Conservation (phyloP, 2,888 invertebrate genomes). For the Mythimna vitellina region DNA sequence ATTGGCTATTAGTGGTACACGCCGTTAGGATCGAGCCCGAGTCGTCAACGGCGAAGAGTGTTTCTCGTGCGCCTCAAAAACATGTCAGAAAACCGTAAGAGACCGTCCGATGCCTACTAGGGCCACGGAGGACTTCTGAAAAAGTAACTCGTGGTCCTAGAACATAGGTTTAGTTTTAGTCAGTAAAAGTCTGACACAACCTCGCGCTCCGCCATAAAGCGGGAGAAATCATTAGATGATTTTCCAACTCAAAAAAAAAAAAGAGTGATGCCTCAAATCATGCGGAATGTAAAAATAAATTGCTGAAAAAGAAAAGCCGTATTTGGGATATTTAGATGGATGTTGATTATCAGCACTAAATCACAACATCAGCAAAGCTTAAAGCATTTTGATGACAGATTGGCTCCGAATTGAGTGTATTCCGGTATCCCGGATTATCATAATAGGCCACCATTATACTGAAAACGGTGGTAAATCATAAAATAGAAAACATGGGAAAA, state of each 20-base stretch:
- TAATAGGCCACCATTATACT: constrained; percentile 30
- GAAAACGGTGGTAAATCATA: constrained; percentile 20
- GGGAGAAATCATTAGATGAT: no score
- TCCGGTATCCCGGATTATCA: constrained; percentile 30
- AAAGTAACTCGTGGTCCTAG: no score
- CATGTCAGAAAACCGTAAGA: no score
- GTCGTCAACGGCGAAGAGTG: no score
- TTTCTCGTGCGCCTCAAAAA: no score
- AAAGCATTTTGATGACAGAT: constrained; percentile 39
- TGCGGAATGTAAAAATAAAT: neutral
- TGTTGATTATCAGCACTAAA: constrained; percentile 13
- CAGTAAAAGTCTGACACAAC: no score
- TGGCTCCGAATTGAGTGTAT: constrained; percentile 17
- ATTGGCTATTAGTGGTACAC: neutral
- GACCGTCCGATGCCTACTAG: no score
- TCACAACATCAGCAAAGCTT: constrained; percentile 27
- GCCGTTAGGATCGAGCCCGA: no score
- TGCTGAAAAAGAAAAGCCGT: neutral
- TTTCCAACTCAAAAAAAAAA: no score
- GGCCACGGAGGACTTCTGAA: no score
- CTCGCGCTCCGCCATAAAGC: no score
- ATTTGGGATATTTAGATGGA: neutral
- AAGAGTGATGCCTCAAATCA: neutral
- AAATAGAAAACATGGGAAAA: constrained; percentile 13
- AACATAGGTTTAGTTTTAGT: no score